These are phyloP conservation scores for Mustela lutreola DNA, from an alignment of 2,113 vertebrate genomes.

Conservation along the genomic window DNA sequence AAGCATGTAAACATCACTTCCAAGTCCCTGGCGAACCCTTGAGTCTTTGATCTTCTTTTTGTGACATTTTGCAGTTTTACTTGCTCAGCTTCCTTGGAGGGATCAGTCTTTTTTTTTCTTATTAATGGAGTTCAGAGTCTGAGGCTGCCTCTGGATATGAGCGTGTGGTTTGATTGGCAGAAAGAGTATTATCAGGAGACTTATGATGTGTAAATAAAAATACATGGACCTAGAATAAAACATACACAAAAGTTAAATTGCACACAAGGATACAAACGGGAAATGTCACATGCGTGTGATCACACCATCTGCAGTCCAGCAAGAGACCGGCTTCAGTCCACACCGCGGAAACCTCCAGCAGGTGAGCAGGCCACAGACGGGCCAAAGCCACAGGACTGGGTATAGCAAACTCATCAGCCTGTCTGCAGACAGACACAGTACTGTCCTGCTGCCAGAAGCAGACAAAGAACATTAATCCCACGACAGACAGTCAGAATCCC, in stretches of 20 bases:
- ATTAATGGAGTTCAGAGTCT: conserved; percentile 82
- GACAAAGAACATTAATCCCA: neutral
- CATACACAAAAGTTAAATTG: conserved; percentile 59
- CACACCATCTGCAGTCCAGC: neutral
- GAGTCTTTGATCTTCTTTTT: neutral
- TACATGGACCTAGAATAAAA: conserved; percentile 93
- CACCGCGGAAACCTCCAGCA: neutral
- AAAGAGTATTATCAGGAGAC: conserved; percentile 91
- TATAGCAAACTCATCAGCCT: neutral
- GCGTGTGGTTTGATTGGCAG: conserved; percentile 86
- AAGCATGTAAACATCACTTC: conserved; percentile 77
- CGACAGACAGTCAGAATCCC: neutral
- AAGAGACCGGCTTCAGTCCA: fast-evolving
- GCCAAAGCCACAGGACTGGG: neutral
- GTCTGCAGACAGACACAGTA: neutral
- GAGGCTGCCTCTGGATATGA: conserved; percentile 62
- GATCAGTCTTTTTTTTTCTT: conserved; percentile 85
- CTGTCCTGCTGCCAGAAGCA: neutral
- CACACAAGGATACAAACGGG: neutral
- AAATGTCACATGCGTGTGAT: neutral
- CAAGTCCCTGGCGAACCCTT: conserved; percentile 50
- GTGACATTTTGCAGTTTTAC: neutral
- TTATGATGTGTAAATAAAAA: conserved; percentile 95
- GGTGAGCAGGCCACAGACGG: neutral
- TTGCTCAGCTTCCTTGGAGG: conserved; percentile 32